Conservation (phyloP, 2,888 invertebrate genomes). For the Idaea aversata region DNA sequence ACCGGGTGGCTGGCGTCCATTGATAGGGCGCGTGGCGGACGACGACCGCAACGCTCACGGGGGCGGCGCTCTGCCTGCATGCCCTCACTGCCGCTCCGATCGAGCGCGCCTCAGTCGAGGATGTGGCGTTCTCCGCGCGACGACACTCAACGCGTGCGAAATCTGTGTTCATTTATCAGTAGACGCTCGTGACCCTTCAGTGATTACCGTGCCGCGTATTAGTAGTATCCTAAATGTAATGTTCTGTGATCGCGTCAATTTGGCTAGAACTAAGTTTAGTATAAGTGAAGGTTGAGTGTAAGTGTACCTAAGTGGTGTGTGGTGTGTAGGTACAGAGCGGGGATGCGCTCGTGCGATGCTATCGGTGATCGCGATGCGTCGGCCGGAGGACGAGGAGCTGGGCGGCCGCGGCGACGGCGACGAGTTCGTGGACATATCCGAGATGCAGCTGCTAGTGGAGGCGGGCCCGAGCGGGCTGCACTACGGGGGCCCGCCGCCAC, state of each 20-base stretch:
- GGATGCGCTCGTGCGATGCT: conserved; percentile 78
- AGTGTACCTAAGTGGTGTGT: conserved; percentile 23
- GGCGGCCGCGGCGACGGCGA: conserved; percentile 78
- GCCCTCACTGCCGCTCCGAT: conserved; percentile 56
- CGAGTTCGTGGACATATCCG: conserved; percentile 92
- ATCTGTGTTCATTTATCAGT: conserved; percentile 77
- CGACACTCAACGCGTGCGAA: conserved; percentile 70
- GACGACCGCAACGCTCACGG: conserved; percentile 66
- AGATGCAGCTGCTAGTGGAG: conserved; percentile 88
- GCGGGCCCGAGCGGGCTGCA: conserved; percentile 76
- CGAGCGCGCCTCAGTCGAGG: conserved; percentile 81
- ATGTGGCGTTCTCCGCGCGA: conserved; percentile 75
- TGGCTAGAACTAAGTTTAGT: conserved; percentile 57
- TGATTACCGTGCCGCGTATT: conserved; percentile 56
- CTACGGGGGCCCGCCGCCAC: conserved; percentile 72
- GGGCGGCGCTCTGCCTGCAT: conserved; percentile 68
- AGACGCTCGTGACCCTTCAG: conserved; percentile 55
- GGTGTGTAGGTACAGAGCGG: conserved; percentile 46
- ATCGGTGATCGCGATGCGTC: conserved; percentile 87
- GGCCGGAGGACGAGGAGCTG: conserved; percentile 84
- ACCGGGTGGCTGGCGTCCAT: conserved; percentile 72
- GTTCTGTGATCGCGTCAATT: conserved; percentile 76
- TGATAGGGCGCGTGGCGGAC: conserved; percentile 69
- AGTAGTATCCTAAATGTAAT: conserved; percentile 59
- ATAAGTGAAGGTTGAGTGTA: conserved; percentile 36